A percentile compares a stretch with the other conserved stretches of the same genome.
phyloP scores from a whole-genome alignment of 2,113 vertebrate species.

The Carassius carassius region DNA sequence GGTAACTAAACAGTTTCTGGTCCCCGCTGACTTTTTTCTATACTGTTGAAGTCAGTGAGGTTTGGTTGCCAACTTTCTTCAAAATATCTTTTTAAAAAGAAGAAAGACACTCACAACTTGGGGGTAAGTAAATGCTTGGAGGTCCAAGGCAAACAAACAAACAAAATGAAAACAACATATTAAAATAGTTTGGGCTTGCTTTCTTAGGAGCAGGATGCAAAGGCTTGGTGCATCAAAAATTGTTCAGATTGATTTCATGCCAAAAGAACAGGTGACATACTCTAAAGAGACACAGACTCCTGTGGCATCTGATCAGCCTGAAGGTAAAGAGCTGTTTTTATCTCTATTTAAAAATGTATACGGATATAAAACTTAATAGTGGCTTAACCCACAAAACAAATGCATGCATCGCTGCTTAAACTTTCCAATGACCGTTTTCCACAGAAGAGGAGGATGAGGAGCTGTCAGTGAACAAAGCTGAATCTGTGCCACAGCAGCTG shows the following conservation, averaged over 20 bases:
- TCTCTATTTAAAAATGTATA: not conserved
- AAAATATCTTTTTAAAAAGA: not conserved
- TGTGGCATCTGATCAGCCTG: constrained; percentile 77
- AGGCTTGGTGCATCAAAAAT: constrained; percentile 85
- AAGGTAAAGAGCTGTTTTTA: constrained; percentile 76
- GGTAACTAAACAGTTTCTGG: not conserved
- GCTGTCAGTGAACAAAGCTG: constrained; percentile 78
- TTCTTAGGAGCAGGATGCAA: constrained; percentile 77
- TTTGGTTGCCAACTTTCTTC: not conserved
- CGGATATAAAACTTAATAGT: not conserved
- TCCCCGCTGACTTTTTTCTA: not conserved
- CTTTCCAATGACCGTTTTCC: constrained; percentile 46
- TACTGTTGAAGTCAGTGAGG: too few species aligned
- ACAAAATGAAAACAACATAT: not conserved
- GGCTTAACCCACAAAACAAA: not conserved
- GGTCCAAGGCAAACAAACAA: not conserved
- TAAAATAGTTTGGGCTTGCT: not conserved
- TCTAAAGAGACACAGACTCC: constrained; percentile 89
- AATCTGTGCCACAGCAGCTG: constrained; percentile 77
- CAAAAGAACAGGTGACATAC: constrained; percentile 84
- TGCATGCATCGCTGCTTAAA: not conserved
- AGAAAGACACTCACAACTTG: not conserved
- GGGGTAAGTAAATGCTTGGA: not conserved
- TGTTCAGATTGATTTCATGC: constrained; percentile 86
- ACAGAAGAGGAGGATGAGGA: constrained; percentile 87